Evolutionary conservation across 2,797 vertebrate genomes (phyloP).

Genomic region (Scolopax bukidnonensis): DNA sequence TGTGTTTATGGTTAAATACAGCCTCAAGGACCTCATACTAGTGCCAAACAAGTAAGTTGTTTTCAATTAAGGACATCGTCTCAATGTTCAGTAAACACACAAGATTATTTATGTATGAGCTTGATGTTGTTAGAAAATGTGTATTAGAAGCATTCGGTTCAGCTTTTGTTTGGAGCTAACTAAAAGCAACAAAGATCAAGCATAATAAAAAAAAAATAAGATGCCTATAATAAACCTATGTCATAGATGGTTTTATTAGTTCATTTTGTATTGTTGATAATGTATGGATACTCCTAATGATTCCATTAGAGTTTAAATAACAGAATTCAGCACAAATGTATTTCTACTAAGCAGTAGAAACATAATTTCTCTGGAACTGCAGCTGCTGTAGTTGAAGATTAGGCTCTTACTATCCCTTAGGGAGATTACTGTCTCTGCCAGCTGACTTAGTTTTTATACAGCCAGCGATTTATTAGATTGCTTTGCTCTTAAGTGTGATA

Average conservation of each 20-base stretch:
- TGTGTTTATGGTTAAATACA: conserved; percentile 66
- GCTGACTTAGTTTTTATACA: conserved; percentile 85
- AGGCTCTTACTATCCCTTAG: conserved; percentile 82
- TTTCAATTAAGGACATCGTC: conserved; percentile 67
- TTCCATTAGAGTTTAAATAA: conserved; percentile 80
- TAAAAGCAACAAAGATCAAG: conserved; percentile 36
- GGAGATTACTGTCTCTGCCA: conserved; percentile 82
- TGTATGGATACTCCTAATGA: conserved; percentile 74
- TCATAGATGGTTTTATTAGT: conserved; percentile 63
- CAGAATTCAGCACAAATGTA: conserved; percentile 77
- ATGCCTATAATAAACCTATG: conserved; percentile 33
- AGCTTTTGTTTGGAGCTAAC: conserved; percentile 36
- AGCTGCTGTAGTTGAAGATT: conserved; percentile 81
- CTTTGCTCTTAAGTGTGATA: conserved; percentile 86
- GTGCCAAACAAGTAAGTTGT: conserved; percentile 52
- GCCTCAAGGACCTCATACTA: conserved; percentile 52
- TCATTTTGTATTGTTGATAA: conserved; percentile 68
- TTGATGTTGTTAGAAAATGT: conserved; percentile 45
- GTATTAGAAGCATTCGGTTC: conserved; percentile 37
- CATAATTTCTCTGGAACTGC: conserved; percentile 80
- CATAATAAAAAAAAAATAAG: conserved; percentile 26
- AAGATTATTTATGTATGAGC: conserved; percentile 73
- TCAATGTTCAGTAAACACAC: conserved; percentile 49
- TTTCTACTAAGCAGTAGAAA: conserved; percentile 77
- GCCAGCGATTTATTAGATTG: conserved; percentile 85